Evolutionary conservation across 2,888 invertebrate genomes (phyloP), one percentile per base, ranked within the genome.

Genomic region (Bombylius major): DNA sequence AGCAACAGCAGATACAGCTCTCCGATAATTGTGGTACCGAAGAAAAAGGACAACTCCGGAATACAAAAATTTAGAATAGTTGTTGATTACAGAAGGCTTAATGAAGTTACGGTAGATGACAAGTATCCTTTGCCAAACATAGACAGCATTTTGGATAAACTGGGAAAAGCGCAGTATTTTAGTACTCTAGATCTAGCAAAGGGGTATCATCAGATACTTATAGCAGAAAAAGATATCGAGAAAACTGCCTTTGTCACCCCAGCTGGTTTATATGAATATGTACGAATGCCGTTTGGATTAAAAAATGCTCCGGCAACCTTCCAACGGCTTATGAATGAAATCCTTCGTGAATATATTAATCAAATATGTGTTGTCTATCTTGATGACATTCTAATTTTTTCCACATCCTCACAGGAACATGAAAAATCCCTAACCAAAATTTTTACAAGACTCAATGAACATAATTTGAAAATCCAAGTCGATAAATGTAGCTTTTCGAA

Each of bases 191-290:
- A 58, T 32, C 42, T 60, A 9, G 58, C 56, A 3, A 59, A 58
- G 39, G 53, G 55, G 3, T 23, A 3, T 3, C 23, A 23, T 23
- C 23, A 23, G 23, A 23, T 23, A 23, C 23, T 36, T 8, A 7
- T 55, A 55, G 31, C 53, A 58, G 31, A 52, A 55, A 50, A 36
- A 62, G 58, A 59, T 51, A 59, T 50, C 32, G 34, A 52, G 34
- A 59, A 61, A 56, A 61, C 59, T 5, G 59, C 59, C 5, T 58
- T 59, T 36, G 57, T 58, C 11, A 60, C 58, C n/a, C 58, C 58
- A 42, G 34, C 31, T 8, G 58, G 56, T 13, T 45, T 58, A 13
- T 61, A 59, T 34, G 58, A 59, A 54, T 61, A 51, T 42, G 33
- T 55, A 7, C 50, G 56, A 32, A 58, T 61, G 59, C 56, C 55